Evolutionary conservation across 2,797 vertebrate genomes (phyloP).

Genomic region (Petrocephalus sullivani): DNA sequence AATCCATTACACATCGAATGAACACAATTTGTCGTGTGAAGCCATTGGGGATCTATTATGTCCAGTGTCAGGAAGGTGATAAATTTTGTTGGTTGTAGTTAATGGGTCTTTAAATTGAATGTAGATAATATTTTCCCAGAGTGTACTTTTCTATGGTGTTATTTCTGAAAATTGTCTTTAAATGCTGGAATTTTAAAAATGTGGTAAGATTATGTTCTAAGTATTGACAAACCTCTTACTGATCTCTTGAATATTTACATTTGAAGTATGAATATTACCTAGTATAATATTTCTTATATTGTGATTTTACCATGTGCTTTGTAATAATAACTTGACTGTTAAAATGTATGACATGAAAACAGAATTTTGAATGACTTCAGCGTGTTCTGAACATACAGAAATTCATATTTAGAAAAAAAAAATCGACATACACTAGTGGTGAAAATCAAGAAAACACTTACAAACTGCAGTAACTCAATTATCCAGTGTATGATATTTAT

Average conservation of each 20-base stretch:
- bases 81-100: constrained; percentile 69
- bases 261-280: not conserved
- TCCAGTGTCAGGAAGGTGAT: constrained; percentile 64
- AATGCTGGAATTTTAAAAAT: not conserved
- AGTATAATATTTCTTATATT: not conserved
- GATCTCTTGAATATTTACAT: not conserved
- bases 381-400: not conserved
- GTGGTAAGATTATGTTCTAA: not conserved
- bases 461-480: no score
- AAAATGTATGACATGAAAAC: not conserved
- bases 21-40: constrained; percentile 59
- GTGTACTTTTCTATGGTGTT: not conserved
- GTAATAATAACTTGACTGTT: not conserved
- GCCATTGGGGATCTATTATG: constrained; percentile 63
- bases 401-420: not conserved
- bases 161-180: not conserved
- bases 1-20: constrained; percentile 38
- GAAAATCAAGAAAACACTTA: no score
- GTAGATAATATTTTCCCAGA: constrained; percentile 52
- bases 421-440: no score
- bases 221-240: not conserved
- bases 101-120: constrained; percentile 73
- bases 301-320: not conserved
- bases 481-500: no score
- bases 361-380: not conserved